A percentile compares a stretch with the other conserved stretches of the same genome.
Conservation (phyloP, 2,888 invertebrate species). For the Tenthredo livida region DNA sequence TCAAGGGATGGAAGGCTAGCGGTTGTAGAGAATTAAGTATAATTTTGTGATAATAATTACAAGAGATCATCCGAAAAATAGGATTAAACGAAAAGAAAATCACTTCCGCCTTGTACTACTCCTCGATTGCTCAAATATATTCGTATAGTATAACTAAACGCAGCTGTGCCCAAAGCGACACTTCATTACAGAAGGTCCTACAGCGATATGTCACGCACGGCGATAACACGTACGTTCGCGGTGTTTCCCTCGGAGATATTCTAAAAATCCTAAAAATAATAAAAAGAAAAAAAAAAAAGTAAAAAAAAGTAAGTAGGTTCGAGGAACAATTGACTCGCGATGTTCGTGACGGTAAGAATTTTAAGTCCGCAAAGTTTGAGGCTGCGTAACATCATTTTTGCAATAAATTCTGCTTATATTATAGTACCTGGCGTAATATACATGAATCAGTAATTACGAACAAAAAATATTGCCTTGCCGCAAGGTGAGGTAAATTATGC, state of each 20-base stretch:
- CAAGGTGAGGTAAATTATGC: background rate
- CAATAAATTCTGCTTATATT: background rate
- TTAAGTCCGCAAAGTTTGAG: background rate
- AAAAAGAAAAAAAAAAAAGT: background rate
- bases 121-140: background rate
- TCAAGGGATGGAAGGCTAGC: background rate
- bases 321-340: slow-evolving; percentile 16
- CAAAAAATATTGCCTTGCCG: background rate
- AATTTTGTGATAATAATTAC: background rate
- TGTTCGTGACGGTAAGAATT: background rate
- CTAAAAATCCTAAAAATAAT: background rate
- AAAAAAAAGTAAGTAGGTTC: background rate
- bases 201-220: slow-evolving; percentile 32
- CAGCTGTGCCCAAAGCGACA: slow-evolving; percentile 26
- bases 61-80: background rate
- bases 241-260: background rate
- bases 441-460: background rate
- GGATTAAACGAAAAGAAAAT: background rate
- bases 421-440: background rate
- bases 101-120: background rate
- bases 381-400: background rate
- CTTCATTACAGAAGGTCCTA: slow-evolving; percentile 38
- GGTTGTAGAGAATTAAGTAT: background rate
- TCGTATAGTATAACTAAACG: slow-evolving; percentile 7
- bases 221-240: slow-evolving; percentile 41